Evolutionary conservation across 2,888 invertebrate genomes (phyloP), one percentile per base, ranked within the genome.

Genomic region (Steinernema hermaphroditum): DNA sequence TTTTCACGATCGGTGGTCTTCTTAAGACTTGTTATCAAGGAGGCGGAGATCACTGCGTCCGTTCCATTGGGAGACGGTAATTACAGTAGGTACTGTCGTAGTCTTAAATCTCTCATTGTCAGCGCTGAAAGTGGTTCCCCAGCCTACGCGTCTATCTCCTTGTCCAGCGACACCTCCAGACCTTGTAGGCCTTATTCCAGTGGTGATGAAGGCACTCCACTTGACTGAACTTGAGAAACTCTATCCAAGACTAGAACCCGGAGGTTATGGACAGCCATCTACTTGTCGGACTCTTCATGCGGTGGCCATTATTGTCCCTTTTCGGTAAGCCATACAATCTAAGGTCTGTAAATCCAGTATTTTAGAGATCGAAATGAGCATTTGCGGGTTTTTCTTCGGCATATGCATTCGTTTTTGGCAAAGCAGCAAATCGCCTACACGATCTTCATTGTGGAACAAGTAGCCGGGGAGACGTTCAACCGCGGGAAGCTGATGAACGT

Each of bases 401-500:
- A 96, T 89, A 91, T 97, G 88, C 96, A 96, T 88, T 93, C 94
- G 24, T 92, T 96, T 86, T 90, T 97, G 75, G 92, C 92, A 89
- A 91, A 92, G 81, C 97, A 97, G 88, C 93, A 93, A 88, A 90
- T 96, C 78, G 94, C 96, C 86, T 97, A 96, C 88, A 92, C 93
- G 74, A 93, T 97, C 86, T 94, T 93, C 88, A 91, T 96, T 68
- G 90, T 97, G 44, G 96, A 97, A 88, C 94, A 96, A 89, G 74
- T 70, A 14, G 29, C 32, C 16, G 69, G 32, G 76, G 84, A 86
- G 74, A 86, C 85, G 1, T 96, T 96, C 88, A 96, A 96, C 88
- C 91, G 94, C 74, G 97, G 95, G 14, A 93, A 93, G 90, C 90
- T 98, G 78, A 94, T 98, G 93, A 98, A 98, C 88, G 92, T 97